phyloP scores from a whole-genome alignment of 2,113 vertebrate genomes.

The Pteronura brasiliensis region DNA sequence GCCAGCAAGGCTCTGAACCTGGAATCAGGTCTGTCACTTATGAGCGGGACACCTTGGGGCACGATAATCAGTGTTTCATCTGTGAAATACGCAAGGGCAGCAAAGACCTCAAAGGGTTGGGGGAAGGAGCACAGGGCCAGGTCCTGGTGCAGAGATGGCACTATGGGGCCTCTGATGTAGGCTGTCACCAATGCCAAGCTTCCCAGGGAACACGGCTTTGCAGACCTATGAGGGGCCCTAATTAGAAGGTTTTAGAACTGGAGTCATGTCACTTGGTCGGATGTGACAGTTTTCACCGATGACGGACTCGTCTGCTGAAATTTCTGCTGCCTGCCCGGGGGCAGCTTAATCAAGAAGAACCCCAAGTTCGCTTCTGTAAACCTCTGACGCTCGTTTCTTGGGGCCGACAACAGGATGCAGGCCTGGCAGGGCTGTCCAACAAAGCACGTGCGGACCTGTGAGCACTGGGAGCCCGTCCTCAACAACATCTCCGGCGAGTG shows the following conservation, averaged over 20 bases:
- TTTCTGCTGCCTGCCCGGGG: not conserved
- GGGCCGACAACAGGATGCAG: not conserved
- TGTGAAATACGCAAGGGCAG: not conserved
- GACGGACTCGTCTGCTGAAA: not conserved
- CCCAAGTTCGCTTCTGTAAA: not conserved
- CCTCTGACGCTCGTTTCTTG: not conserved
- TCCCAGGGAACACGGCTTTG: not conserved
- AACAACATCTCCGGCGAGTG: not conserved
- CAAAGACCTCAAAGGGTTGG: not conserved
- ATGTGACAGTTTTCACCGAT: not conserved
- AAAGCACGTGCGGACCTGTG: not conserved
- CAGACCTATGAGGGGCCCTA: not conserved
- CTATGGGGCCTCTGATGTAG: rapidly evolving
- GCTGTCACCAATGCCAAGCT: too few relatives aligned
- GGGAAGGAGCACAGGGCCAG: not conserved
- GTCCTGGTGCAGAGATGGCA: not conserved
- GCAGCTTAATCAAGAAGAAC: not conserved
- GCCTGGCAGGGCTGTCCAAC: not conserved
- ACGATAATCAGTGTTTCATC: not conserved
- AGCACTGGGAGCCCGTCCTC: not conserved
- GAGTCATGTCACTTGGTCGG: not conserved
- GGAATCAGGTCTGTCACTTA: not conserved
- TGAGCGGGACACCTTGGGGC: not conserved
- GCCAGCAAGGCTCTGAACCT: not conserved
- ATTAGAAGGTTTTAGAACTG: not conserved